These are phyloP conservation scores for Pterocles gutturalis DNA, from an alignment of 2,113 vertebrate genomes.

Conservation along the genomic window DNA sequence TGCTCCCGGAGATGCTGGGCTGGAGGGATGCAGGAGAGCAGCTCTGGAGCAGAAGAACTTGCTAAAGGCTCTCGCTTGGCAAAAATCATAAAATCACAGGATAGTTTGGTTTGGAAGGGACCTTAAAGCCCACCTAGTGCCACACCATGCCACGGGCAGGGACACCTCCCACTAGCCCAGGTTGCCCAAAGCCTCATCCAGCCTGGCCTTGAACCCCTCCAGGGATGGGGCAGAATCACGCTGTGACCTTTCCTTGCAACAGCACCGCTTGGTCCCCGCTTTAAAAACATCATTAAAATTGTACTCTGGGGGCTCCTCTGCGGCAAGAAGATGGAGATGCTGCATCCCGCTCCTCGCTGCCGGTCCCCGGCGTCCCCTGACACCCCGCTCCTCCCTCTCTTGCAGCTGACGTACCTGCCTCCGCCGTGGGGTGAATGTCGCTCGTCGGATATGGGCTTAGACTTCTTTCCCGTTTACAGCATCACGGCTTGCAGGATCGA, in stretches of 20 bases:
- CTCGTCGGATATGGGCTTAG: conserved; percentile 89
- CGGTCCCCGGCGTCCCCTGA: neutral
- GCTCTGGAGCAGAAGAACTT: neutral
- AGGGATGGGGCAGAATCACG: too few species aligned
- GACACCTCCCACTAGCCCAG: too few species aligned
- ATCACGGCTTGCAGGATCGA: conserved; percentile 97
- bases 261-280: neutral
- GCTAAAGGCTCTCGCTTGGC: neutral
- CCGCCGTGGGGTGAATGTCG: conserved; percentile 97
- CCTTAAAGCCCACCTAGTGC: too few species aligned
- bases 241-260: neutral
- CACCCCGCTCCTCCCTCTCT: conserved; percentile 30
- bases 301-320: neutral
- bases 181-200: too few species aligned
- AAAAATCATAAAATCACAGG: neutral
- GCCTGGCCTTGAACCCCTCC: too few species aligned
- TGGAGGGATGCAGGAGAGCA: neutral
- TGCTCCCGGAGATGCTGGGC: neutral
- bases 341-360: rapidly evolving
- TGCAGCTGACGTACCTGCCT: conserved; percentile 94
- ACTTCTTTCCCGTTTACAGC: conserved; percentile 96
- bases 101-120: too few species aligned
- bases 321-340: neutral
- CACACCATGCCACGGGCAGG: too few species aligned
- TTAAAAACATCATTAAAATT: neutral